Evolutionary conservation across 2,888 invertebrate species (phyloP).

Genomic region (Pyrrhia umbra): DNA sequence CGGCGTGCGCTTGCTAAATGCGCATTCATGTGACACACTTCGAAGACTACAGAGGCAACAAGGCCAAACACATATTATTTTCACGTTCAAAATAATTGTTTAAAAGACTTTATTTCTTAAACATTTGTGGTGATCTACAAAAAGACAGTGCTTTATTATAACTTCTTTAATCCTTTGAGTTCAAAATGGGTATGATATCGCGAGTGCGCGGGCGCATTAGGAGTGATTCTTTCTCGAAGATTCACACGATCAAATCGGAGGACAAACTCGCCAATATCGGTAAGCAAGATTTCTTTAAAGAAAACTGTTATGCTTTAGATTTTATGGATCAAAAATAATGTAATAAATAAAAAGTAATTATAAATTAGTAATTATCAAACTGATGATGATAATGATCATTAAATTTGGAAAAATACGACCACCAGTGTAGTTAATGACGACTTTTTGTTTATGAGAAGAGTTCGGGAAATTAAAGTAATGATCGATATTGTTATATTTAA

Average conservation of each 20-base stretch:
- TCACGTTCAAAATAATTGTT: constrained; percentile 32
- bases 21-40: constrained; percentile 83
- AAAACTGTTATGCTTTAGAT: neutral
- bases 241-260: constrained; percentile 91
- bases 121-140: constrained; percentile 36
- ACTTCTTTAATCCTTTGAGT: constrained; percentile 28
- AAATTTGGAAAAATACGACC: neutral
- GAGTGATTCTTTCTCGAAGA: constrained; percentile 91
- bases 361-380: neutral
- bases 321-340: neutral
- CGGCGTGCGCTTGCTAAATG: constrained; percentile 69
- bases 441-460: neutral
- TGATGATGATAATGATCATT: neutral
- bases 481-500: constrained; percentile 1
- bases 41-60: constrained; percentile 67
- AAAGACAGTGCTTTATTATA: constrained; percentile 49
- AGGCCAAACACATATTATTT: constrained; percentile 50
- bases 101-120: constrained; percentile 22
- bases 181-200: constrained; percentile 92
- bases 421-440: constrained; percentile 12
- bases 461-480: neutral
- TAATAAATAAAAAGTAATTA: neutral
- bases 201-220: constrained; percentile 92
- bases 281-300: constrained; percentile 70
- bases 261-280: constrained; percentile 93